phyloP scores from a whole-genome alignment of 2,113 vertebrate species.

The Saccopteryx bilineata region DNA sequence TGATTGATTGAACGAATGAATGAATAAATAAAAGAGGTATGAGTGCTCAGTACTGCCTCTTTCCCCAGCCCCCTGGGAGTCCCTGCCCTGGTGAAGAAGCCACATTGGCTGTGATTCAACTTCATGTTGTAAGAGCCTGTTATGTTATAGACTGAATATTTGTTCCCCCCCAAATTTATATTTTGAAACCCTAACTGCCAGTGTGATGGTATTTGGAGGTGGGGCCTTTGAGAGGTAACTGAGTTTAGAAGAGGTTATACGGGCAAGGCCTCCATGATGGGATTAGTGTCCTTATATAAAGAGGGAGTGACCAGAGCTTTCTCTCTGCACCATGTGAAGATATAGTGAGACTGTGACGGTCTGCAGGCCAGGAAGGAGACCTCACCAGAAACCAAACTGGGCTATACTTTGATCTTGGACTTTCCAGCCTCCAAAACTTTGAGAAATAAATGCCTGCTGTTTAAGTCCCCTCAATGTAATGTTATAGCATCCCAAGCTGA shows the following conservation, averaged over 20 bases:
- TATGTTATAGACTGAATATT: background rate
- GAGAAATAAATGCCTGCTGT: conserved; percentile 26
- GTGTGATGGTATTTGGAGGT: background rate
- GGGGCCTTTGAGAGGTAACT: background rate
- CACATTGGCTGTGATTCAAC: conserved; percentile 23
- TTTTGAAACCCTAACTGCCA: background rate
- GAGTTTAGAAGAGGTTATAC: background rate
- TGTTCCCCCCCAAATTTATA: background rate
- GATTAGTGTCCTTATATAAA: background rate
- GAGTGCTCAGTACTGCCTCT: conserved; percentile 12
- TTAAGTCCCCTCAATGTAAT: background rate
- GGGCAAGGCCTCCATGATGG: background rate
- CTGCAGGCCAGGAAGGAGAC: background rate
- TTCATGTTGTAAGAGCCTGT: background rate
- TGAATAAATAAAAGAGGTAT: background rate
- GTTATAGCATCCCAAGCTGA: background rate
- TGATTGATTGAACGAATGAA: background rate
- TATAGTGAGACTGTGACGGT: background rate
- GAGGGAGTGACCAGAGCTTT: background rate
- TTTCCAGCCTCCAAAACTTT: background rate
- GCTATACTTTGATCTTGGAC: background rate
- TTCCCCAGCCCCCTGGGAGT: background rate
- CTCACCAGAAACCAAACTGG: background rate
- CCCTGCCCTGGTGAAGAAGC: background rate
- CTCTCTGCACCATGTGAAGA: background rate